Conservation (phyloP, 2,888 invertebrate species). For the Oxystoma pomonae region DNA sequence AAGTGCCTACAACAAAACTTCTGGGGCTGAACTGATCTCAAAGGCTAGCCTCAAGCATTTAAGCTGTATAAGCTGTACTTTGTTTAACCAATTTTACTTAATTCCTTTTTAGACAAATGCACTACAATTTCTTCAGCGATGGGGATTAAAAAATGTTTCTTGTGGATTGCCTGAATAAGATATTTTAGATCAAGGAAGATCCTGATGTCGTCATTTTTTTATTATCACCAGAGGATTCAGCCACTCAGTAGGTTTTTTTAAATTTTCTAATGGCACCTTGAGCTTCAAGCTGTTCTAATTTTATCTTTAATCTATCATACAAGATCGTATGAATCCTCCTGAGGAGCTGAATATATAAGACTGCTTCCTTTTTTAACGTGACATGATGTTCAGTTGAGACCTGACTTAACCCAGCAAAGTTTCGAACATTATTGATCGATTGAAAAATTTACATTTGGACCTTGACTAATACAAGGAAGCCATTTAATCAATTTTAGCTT, state of each 20-base stretch:
- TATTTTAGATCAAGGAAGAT: slow-evolving; percentile 8
- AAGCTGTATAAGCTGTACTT: slow-evolving; percentile 14
- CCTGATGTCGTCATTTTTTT: slow-evolving; percentile 16
- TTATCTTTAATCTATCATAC: slow-evolving; percentile 11
- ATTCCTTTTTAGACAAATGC: slow-evolving; percentile 24
- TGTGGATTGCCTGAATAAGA: no score
- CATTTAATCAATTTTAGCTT: slow-evolving; percentile 10
- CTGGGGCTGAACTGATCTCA: slow-evolving; percentile 21
- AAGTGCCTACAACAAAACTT: slow-evolving; percentile 22
- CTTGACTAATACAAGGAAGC: slow-evolving; percentile 6
- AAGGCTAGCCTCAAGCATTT: slow-evolving; percentile 13
- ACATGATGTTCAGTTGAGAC: slow-evolving; percentile 23
- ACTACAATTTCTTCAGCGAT: slow-evolving; percentile 16
- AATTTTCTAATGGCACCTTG: slow-evolving; percentile 9
- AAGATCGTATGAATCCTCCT: slow-evolving; percentile 10
- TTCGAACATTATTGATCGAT: slow-evolving; percentile 11
- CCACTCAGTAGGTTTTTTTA: slow-evolving; percentile 10
- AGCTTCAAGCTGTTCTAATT: slow-evolving; percentile 8
- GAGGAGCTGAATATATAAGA: slow-evolving; percentile 14
- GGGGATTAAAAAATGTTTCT: no score
- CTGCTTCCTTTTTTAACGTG: slow-evolving; percentile 19
- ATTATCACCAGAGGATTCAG: slow-evolving; percentile 16
- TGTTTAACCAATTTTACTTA: slow-evolving; percentile 17
- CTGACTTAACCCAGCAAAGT: slow-evolving; percentile 18
- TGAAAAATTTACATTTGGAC: neutral